Conservation (phyloP, 2,797 vertebrate species). For the Squalus acanthias region DNA sequence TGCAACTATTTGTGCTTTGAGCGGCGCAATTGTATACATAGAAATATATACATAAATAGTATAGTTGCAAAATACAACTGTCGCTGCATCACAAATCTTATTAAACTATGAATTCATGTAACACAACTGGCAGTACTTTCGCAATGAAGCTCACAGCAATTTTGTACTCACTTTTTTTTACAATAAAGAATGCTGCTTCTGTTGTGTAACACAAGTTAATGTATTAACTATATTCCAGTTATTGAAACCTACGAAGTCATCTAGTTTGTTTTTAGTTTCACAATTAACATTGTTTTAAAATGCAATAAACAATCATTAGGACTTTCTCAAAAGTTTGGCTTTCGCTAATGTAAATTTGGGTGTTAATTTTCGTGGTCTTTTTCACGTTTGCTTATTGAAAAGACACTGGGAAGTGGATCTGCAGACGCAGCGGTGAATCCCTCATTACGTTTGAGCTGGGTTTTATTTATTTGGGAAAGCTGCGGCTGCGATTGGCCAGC, state of each 20-base stretch:
- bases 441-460: conserved; percentile 47
- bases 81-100: not conserved
- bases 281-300: not conserved
- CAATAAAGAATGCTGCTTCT: conserved; percentile 9
- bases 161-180: conserved; percentile 22
- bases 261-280: not conserved
- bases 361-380: conserved; percentile 47
- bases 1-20: not conserved
- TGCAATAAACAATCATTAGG: not conserved
- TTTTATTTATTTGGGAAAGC: conserved; percentile 59
- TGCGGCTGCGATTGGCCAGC: conserved; percentile 65
- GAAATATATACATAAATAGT: not conserved
- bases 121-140: not conserved
- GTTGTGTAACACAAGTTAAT: conserved; percentile 10
- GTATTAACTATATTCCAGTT: not conserved
- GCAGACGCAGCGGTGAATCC: conserved; percentile 38
- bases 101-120: not conserved
- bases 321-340: not conserved
- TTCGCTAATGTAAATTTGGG: not conserved
- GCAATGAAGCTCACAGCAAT: conserved; percentile 12
- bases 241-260: not conserved
- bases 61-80: not conserved
- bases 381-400: conserved; percentile 50
- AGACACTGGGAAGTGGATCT: conserved; percentile 40
- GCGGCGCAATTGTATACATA: not conserved